phyloP scores from a whole-genome alignment of 2,888 invertebrate species.

The Eupelmus urozonus region DNA sequence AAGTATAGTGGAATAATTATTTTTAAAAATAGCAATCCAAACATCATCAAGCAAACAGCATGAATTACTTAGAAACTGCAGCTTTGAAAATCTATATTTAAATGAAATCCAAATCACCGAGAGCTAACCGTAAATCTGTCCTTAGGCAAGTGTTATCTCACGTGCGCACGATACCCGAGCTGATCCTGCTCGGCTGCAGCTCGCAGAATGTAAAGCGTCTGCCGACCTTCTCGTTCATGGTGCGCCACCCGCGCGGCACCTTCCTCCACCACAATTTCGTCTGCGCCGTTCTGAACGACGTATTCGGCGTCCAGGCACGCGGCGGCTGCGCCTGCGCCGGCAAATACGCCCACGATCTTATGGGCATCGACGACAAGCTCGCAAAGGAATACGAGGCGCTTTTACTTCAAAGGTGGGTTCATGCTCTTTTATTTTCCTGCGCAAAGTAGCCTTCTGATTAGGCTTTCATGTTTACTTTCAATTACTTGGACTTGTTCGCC shows the following conservation, averaged over 20 bases:
- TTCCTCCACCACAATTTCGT: constrained; percentile 94
- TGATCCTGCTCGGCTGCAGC: constrained; percentile 86
- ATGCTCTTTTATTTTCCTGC: no score
- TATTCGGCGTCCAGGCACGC: constrained; percentile 93
- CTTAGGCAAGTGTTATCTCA: constrained; percentile 88
- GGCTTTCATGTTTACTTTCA: no score
- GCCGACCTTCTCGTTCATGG: constrained; percentile 91
- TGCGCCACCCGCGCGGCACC: constrained; percentile 88
- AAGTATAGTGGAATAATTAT: no score
- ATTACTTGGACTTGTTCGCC: no score
- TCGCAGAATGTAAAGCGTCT: constrained; percentile 84
- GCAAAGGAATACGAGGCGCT: constrained; percentile 87
- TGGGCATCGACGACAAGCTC: constrained; percentile 89
- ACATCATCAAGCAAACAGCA: no score
- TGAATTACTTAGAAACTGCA: neutral
- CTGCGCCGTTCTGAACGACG: constrained; percentile 91
- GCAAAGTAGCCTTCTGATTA: no score
- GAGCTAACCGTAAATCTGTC: constrained; percentile 6
- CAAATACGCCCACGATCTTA: constrained; percentile 89
- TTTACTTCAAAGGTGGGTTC: constrained; percentile 80
- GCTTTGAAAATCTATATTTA: no score
- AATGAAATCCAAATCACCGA: no score
- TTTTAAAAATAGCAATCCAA: no score
- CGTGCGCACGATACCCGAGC: constrained; percentile 87
- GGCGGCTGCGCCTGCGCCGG: constrained; percentile 90